These are phyloP conservation scores for Drosophila ambigua DNA, from an alignment of 1,140 invertebrate species.

Conservation along the genomic window DNA sequence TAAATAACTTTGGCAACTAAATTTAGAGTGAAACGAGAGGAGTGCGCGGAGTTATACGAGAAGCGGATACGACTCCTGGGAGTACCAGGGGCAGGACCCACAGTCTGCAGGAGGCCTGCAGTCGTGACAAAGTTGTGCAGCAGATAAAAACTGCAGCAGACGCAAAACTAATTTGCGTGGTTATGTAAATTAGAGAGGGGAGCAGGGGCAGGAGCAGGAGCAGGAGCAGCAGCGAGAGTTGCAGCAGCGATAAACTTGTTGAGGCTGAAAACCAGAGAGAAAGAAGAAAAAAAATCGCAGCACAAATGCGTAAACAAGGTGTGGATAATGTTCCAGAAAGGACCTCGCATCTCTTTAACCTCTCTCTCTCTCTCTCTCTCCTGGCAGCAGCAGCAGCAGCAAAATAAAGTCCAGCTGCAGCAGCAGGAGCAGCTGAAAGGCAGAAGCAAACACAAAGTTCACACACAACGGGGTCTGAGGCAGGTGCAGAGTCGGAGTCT, in stretches of 20 bases:
- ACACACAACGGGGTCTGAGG: conserved; percentile 18
- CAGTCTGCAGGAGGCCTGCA: neutral
- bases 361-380: no score
- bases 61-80: no score
- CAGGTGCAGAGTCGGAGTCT: no score
- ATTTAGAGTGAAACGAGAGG: conserved; percentile 70
- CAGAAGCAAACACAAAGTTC: conserved; percentile 34
- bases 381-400: no score
- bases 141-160: conserved; percentile 81
- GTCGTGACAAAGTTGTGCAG: conserved; percentile 72
- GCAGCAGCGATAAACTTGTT: conserved; percentile 73
- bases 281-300: conserved; percentile 38
- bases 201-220: conserved; percentile 44
- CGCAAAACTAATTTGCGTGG: conserved; percentile 81
- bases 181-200: conserved; percentile 76
- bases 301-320: conserved; percentile 68
- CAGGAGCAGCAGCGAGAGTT: neutral
- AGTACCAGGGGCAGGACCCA: neutral
- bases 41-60: no score
- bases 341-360: no score
- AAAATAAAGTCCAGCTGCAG: conserved; percentile 1
- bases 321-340: conserved; percentile 10
- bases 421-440: conserved; percentile 15
- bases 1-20: conserved; percentile 80
- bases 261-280: conserved; percentile 45